Evolutionary conservation across 2,797 vertebrate species (phyloP), one percentile per base, ranked within the genome.

Genomic region (Scleropages formosus): DNA sequence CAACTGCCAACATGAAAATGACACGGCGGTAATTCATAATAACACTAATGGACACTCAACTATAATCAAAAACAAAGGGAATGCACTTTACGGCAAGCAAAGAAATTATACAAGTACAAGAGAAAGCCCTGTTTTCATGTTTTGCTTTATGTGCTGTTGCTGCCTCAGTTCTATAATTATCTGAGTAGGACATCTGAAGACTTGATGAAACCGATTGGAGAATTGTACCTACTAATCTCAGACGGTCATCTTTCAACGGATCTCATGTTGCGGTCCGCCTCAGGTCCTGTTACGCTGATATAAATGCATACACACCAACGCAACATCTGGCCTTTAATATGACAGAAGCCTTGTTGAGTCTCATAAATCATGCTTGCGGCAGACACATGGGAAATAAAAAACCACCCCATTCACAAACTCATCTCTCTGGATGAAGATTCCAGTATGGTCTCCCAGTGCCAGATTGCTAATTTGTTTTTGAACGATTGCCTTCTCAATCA

Each of bases 401-500:
- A 72, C 1, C 64, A 4, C 20, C 44, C 49, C 53, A 26, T 12
- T 39, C 44, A 51, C 22, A 51, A 49, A 64, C 67, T 46, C 26
- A 4, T 51, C 31, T 65, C 20, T 72, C 20, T 16, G 61, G 13
- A 69, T 18, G n/a, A 47, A 26, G 16, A 58, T n/a, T 31, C 61
- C 60, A 24, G 27, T 13, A 6, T 31, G 16, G 49, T 65, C 77
- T 64, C 58, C 31, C 49, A 72, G 12, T 10, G 18, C 24, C 49
- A 22, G 69, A 77, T 65, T 64, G 68, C 26, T 39, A 13, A 20
- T 56, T 53, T 24, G 58, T 76, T 63, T 71, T 76, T 76, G 26
- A 76, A 64, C 9, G 46, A 72, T 72, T 72, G 49, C 49, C 51
- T 77, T 39, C 70, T 73, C 70, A 72, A 24, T 77, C 75, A 72